phyloP scores from a whole-genome alignment of 1,140 invertebrate species.

The Achroia grisella region DNA sequence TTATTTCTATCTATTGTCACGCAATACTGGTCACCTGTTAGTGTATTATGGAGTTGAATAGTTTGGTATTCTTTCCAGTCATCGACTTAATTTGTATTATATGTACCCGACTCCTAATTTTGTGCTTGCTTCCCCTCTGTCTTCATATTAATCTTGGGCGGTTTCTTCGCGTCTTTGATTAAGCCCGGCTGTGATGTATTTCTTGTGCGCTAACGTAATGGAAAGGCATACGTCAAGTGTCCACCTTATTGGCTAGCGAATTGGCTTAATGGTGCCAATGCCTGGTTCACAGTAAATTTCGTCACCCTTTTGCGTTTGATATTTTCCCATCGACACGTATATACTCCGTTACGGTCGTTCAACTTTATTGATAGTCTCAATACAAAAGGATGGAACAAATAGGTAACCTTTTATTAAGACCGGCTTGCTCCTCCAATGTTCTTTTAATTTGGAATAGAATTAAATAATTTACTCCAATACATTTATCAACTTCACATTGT shows the following conservation, averaged over 20 bases:
- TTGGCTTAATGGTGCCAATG: slow-evolving; percentile 58
- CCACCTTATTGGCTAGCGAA: slow-evolving; percentile 62
- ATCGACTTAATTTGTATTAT: slow-evolving; percentile 32
- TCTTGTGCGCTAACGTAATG: slow-evolving; percentile 64
- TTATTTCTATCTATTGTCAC: too few relatives aligned
- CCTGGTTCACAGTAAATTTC: slow-evolving; percentile 35
- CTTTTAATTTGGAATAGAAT: slow-evolving; percentile 10
- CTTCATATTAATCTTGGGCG: slow-evolving; percentile 58
- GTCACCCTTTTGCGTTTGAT: slow-evolving; percentile 25
- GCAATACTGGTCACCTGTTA: too few relatives aligned
- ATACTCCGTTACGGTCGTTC: slow-evolving; percentile 2
- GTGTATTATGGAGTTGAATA: too few relatives aligned
- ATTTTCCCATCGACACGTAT: slow-evolving; percentile 14
- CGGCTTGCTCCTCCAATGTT: slow-evolving; percentile 1
- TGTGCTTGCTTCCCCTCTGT: slow-evolving; percentile 31
- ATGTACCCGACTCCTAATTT: slow-evolving; percentile 36
- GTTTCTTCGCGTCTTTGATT: slow-evolving; percentile 63
- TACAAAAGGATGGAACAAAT: slow-evolving; percentile 1
- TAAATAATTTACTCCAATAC: slow-evolving; percentile 5
- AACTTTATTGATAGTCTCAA: slow-evolving; percentile 4
- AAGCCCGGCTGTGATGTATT: slow-evolving; percentile 65
- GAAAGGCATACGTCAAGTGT: slow-evolving; percentile 67
- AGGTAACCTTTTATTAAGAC: neutral
- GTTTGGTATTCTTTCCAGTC: slow-evolving; percentile 14
- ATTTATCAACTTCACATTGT: slow-evolving; percentile 26